These are phyloP conservation scores for Anisognathus igniventris DNA, from an alignment of 2,797 vertebrate species.

Conservation along the genomic window DNA sequence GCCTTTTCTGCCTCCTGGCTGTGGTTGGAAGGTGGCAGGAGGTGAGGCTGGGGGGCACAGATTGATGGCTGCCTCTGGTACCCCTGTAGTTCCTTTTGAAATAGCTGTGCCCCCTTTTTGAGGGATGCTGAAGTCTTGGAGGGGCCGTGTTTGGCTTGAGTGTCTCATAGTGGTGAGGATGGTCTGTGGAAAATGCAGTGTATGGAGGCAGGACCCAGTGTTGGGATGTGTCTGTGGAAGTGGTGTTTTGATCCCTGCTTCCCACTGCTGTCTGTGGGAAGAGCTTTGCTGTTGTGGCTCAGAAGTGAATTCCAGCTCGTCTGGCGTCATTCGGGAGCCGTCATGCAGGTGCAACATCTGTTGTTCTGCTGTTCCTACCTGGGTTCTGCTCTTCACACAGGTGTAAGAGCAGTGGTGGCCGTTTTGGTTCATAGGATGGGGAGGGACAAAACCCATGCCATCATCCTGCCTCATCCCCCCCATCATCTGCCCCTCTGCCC, in stretches of 20 bases:
- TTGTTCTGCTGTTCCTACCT: conserved; percentile 9
- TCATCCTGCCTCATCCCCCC: neutral
- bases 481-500: neutral
- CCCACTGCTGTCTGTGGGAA: neutral
- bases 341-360: conserved; percentile 57
- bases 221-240: neutral
- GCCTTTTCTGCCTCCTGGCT: conserved; percentile 24
- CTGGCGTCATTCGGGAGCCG: neutral
- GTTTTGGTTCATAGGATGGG: neutral
- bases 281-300: neutral
- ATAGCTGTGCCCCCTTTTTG: neutral
- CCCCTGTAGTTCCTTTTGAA: neutral
- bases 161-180: neutral
- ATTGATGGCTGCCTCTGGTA: neutral
- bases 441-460: neutral
- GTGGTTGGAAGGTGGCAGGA: neutral
- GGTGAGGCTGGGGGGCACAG: neutral
- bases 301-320: conserved; percentile 37
- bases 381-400: conserved; percentile 12
- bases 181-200: fast-evolving
- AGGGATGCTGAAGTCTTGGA: neutral
- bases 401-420: neutral
- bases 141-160: neutral
- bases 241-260: neutral
- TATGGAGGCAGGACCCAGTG: neutral